Conservation (phyloP, 2,797 vertebrate species). For the Sebastes diploproa region DNA sequence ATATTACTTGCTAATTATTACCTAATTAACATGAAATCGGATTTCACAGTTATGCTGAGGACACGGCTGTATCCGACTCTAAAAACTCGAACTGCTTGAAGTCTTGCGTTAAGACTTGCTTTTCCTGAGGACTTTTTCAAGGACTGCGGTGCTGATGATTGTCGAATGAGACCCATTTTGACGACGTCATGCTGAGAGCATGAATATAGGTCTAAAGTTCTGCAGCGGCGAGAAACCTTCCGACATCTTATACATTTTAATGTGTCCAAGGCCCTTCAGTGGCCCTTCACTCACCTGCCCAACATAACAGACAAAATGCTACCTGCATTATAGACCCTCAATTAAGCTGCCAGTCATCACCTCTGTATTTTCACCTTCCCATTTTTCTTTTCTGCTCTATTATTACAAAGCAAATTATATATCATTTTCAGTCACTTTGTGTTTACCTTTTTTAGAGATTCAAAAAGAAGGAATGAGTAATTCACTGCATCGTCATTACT, state of each 20-base stretch:
- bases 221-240: neutral
- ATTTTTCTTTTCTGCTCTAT: neutral
- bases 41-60: neutral
- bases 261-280: neutral
- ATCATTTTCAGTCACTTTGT: neutral
- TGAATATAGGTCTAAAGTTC: neutral
- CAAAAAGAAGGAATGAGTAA: neutral
- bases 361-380: neutral
- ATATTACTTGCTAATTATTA: too few relatives aligned
- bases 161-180: neutral
- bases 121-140: neutral
- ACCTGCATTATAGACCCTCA: neutral
- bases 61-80: neutral
- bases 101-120: too few relatives aligned
- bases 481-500: neutral
- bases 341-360: constrained; percentile 14
- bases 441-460: neutral
- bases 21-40: too few relatives aligned
- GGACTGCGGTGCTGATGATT: neutral
- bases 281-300: neutral
- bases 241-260: neutral
- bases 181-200: neutral
- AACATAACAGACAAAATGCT: neutral
- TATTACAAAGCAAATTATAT: constrained; percentile 3
- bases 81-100: neutral